Evolutionary conservation across 2,888 invertebrate species (phyloP), one percentile per base, ranked within the genome.

Genomic region (Drosophila paramelanica): DNA sequence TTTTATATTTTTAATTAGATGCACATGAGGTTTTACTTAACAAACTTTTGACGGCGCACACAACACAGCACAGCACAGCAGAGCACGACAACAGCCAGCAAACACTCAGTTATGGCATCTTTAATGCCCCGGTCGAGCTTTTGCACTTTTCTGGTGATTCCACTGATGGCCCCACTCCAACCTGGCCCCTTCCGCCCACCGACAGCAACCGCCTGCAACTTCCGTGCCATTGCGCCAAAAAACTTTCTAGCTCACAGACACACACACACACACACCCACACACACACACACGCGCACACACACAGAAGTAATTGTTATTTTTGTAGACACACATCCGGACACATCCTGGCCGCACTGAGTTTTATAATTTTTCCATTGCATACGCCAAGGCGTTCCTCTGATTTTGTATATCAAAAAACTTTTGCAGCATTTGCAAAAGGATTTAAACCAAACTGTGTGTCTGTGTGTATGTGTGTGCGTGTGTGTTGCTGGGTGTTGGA

Each of bases 1-100:
- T 88, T 84, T 85, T 88, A 85, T 85, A 88, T 85, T 87, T 88
- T 85, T 85, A 85, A 85, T 85, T 86, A 85, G 88, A 83, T 86
- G 88, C 85, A 88, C 87, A 85, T 85, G 84, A 83, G 88, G 77
- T 88, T 83, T 83, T 80, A 86, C 82, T 88, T 86, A 77, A 49
- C 80, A 80, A 73, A 81, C 68, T 81, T 83, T 77, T 83, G 87
- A 83, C 79, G 79, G 64, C 84, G 13, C 71, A 33, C 33, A 33
- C 33, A 33, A 11, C 33, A 33, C 10, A 36, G 17, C 17, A n/a
- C n/a, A 14, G 11, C 61, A 51, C 46, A 52, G 25, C 47, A 50
- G n/a, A n/a, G n/a, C n/a, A 17, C 17, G 17, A 17, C 17, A 17
- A 36, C 51, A 56, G 31, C 36, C 56, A 55, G 52, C 70, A 62